Percentiles rank a stretch among this genome's conserved stretches.
Evolutionary conservation across 2,797 vertebrate genomes (phyloP).

Genomic region (Aulostomus chinensis): DNA sequence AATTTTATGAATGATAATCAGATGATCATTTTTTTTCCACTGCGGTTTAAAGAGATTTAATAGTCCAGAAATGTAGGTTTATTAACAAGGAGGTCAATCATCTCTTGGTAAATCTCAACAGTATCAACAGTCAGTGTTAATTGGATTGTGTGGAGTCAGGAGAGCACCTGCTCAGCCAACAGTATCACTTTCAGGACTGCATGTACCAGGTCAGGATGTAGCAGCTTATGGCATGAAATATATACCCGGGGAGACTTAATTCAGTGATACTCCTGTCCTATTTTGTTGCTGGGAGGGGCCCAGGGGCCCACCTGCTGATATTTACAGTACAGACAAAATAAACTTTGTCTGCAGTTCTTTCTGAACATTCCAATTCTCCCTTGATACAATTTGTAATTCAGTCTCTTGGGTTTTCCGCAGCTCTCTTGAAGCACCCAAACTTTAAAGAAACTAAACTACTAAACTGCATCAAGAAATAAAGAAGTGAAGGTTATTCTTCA

Average conservation of each 20-base stretch:
- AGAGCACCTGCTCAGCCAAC: constrained; percentile 10
- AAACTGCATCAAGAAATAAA: too few species aligned
- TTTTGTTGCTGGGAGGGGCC: not conserved
- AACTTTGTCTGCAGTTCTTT: not conserved
- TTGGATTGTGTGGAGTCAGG: constrained; percentile 56
- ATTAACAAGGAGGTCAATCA: constrained; percentile 32
- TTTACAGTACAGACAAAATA: not conserved
- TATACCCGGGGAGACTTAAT: constrained; percentile 12
- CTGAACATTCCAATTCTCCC: not conserved
- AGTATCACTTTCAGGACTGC: constrained; percentile 36
- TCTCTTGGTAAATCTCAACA: constrained; percentile 18
- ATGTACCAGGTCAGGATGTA: constrained; percentile 39
- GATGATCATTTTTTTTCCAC: too few species aligned
- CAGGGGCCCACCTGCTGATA: too few species aligned
- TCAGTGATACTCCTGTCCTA: constrained; percentile 7
- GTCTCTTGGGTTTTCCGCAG: too few species aligned
- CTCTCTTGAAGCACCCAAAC: too few species aligned
- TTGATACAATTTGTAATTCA: not conserved
- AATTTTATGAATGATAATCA: too few species aligned
- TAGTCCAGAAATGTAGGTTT: constrained; percentile 10
- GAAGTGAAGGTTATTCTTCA: too few species aligned
- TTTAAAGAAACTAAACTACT: too few species aligned
- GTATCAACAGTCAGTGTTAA: constrained; percentile 64
- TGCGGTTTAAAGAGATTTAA: constrained; percentile 1
- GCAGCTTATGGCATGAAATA: constrained; percentile 28